Conservation (phyloP, 2,113 vertebrate genomes). For the Sinocyclocheilus anshuiensis region DNA sequence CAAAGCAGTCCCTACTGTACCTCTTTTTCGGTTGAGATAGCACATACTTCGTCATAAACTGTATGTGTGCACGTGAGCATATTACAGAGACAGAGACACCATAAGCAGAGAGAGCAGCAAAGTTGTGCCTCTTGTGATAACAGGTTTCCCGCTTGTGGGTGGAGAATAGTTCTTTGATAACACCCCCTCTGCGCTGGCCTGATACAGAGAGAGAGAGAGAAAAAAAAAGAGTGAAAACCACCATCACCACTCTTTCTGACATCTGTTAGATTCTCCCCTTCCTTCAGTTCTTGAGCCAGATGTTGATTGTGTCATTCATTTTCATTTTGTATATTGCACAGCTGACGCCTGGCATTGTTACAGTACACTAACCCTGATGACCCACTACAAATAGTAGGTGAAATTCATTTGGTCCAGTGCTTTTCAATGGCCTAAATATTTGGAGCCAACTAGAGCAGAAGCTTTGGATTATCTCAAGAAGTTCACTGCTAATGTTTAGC, state of each 20-base stretch:
- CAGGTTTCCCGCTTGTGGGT: conserved; percentile 72
- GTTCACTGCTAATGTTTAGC: conserved; percentile 1
- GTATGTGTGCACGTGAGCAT: not conserved
- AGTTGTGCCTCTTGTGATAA: conserved; percentile 73
- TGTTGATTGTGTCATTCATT: not conserved
- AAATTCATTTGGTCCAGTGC: not conserved
- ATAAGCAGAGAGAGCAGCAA: conserved; percentile 24
- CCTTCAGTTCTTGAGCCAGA: conserved; percentile 19
- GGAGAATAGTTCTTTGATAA: conserved; percentile 72
- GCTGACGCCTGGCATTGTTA: not conserved
- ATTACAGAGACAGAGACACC: conserved; percentile 19
- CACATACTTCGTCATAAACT: not conserved
- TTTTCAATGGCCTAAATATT: not conserved
- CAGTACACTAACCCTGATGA: not conserved
- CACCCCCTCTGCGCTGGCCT: conserved; percentile 62
- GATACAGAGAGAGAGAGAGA: conserved; percentile 66
- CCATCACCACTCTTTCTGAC: conserved; percentile 24
- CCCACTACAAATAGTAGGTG: conserved; percentile 3
- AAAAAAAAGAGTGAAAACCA: conserved; percentile 57
- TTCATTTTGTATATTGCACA: not conserved
- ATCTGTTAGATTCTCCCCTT: conserved; percentile 33
- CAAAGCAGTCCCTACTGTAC: not conserved
- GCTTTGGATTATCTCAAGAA: not conserved
- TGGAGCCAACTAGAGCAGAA: not conserved
- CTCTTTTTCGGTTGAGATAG: not conserved